A percentile compares a stretch with the other conserved stretches of the same genome.
phyloP scores from a whole-genome alignment of 2,888 invertebrate genomes.

The Doris montereyensis region DNA sequence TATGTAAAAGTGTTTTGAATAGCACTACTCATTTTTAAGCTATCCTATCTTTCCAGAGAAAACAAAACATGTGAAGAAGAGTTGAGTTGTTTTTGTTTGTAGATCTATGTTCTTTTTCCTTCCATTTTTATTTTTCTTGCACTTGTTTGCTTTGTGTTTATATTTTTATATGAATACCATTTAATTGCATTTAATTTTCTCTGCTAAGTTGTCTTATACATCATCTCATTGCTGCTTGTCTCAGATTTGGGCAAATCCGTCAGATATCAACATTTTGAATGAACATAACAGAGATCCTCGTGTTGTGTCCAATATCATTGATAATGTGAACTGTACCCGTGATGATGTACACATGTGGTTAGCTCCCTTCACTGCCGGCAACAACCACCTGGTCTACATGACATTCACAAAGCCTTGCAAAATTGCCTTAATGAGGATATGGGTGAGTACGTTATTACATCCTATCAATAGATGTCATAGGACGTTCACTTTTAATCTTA shows the following conservation, averaged over 20 bases:
- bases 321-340: conserved; percentile 82
- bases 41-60: too few species aligned
- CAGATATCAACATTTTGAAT: conserved; percentile 79
- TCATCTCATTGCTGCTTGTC: background rate
- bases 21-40: too few species aligned
- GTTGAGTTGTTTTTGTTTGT: too few species aligned
- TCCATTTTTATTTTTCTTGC: too few species aligned
- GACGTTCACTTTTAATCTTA: too few species aligned
- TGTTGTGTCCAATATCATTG: conserved; percentile 79
- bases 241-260: conserved; percentile 76
- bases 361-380: conserved; percentile 78
- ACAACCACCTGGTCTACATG: conserved; percentile 78
- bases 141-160: background rate
- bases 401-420: conserved; percentile 76
- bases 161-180: background rate
- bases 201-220: background rate
- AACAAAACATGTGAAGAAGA: too few species aligned
- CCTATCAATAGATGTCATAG: too few species aligned
- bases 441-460: too few species aligned
- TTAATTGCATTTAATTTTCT: background rate
- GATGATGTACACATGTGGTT: conserved; percentile 87
- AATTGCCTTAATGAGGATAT: conserved; percentile 81
- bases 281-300: conserved; percentile 80
- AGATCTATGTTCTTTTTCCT: background rate
- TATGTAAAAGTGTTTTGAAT: too few species aligned